Conservation (phyloP, 2,888 invertebrate genomes). For the Agriopis leucophaearia region DNA sequence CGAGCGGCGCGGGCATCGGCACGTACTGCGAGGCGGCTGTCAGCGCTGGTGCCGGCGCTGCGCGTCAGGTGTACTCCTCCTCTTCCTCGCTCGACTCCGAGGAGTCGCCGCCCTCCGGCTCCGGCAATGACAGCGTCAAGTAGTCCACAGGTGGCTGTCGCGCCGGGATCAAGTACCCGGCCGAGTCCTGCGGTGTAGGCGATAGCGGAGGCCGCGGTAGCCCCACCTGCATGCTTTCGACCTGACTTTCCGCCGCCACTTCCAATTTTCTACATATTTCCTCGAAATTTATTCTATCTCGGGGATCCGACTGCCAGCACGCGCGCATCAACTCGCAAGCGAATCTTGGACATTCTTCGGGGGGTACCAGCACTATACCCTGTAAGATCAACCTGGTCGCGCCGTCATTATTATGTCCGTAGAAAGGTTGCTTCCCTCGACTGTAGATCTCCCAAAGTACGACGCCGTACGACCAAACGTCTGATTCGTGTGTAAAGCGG, state of each 20-base stretch:
- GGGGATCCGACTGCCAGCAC: constrained; percentile 93
- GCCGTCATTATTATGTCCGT: constrained; percentile 95
- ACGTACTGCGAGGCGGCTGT: constrained; percentile 65
- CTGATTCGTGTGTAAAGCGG: constrained; percentile 95
- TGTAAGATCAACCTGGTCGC: constrained; percentile 92
- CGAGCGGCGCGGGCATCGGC: constrained; percentile 64
- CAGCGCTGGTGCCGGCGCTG: constrained; percentile 46
- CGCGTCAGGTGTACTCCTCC: constrained; percentile 77
- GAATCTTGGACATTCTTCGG: constrained; percentile 91
- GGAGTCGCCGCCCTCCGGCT: constrained; percentile 65
- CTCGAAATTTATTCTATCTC: constrained; percentile 90
- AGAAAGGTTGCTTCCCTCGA: constrained; percentile 96
- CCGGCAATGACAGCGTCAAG: constrained; percentile 83
- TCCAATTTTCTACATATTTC: constrained; percentile 89
- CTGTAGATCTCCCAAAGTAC: constrained; percentile 98
- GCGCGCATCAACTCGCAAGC: constrained; percentile 92
- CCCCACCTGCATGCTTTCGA: constrained; percentile 63
- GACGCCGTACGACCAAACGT: constrained; percentile 97
- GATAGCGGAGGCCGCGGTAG: constrained; percentile 84
- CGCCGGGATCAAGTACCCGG: constrained; percentile 89
- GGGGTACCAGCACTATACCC: constrained; percentile 92
- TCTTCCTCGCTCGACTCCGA: constrained; percentile 75
- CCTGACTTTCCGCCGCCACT: constrained; percentile 71
- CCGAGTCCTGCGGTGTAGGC: constrained; percentile 87
- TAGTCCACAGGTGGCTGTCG: constrained; percentile 85